These are phyloP conservation scores for Pyrochroa serraticornis DNA, from an alignment of 2,888 invertebrate genomes.

Conservation along the genomic window DNA sequence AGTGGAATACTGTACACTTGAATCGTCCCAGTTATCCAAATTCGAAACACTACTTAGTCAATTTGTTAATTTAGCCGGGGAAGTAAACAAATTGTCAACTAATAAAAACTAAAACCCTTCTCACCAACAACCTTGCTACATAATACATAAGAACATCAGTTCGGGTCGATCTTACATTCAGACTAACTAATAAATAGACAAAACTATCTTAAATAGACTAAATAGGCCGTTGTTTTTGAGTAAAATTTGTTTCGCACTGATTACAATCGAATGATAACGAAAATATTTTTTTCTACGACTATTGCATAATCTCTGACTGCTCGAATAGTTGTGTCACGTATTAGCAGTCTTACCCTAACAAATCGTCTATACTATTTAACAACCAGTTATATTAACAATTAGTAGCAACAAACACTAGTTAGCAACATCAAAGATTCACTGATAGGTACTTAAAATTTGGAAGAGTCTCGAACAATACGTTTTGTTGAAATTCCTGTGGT, in stretches of 20 bases:
- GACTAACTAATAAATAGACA: conserved; percentile 14
- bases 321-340: neutral
- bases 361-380: conserved; percentile 49
- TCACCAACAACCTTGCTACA: too few relatives aligned
- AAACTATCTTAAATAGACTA: conserved; percentile 31
- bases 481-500: too few relatives aligned
- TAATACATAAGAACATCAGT: conserved; percentile 4
- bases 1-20: too few relatives aligned
- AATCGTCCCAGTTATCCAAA: too few relatives aligned
- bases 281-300: conserved; percentile 31
- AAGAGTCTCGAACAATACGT: conserved; percentile 5
- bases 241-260: conserved; percentile 28
- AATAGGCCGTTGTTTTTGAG: conserved; percentile 45
- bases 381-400: conserved; percentile 54
- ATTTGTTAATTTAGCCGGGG: too few relatives aligned
- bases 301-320: conserved; percentile 34
- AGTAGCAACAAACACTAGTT: conserved; percentile 50
- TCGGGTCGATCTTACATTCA: neutral
- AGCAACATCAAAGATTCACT: conserved; percentile 44
- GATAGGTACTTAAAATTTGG: neutral
- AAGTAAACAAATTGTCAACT: too few relatives aligned
- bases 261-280: conserved; percentile 20
- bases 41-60: too few relatives aligned
- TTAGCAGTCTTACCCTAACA: conserved; percentile 27
- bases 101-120: too few relatives aligned